Evolutionary conservation across 1,140 invertebrate genomes (phyloP).

Genomic region (Nephila pilipes): DNA sequence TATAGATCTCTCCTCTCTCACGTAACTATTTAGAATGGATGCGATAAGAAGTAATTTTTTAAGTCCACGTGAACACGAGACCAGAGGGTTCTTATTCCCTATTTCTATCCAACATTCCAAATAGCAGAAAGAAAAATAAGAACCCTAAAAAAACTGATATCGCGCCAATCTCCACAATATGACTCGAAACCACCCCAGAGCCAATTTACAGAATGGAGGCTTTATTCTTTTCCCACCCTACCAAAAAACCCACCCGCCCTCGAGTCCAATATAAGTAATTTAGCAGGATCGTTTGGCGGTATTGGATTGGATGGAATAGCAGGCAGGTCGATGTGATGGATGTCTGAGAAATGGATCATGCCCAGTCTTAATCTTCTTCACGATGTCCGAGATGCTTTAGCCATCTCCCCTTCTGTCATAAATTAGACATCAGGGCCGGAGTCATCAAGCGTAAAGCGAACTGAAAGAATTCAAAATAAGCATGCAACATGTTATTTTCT

Average conservation of each 20-base stretch:
- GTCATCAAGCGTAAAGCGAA: too few species aligned
- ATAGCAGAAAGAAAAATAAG: not conserved
- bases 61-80: not conserved
- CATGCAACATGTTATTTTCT: too few species aligned
- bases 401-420: not conserved
- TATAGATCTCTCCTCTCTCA: not conserved
- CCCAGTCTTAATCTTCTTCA: constrained; percentile 48
- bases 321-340: constrained; percentile 57
- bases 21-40: not conserved
- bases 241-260: constrained; percentile 54
- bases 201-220: constrained; percentile 39
- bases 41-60: constrained; percentile 47
- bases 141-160: constrained; percentile 1
- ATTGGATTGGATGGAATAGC: constrained; percentile 66
- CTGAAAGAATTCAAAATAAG: too few species aligned
- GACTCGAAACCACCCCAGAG: constrained; percentile 16
- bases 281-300: constrained; percentile 63
- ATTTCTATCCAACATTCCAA: not conserved
- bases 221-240: not conserved
- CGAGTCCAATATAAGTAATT: constrained; percentile 71
- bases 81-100: not conserved
- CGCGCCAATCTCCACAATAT: constrained; percentile 64
- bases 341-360: constrained; percentile 50
- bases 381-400: not conserved
- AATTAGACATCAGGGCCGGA: not conserved